These are phyloP conservation scores for Pandion haliaetus DNA, from an alignment of 2,113 vertebrate genomes.

Conservation along the genomic window DNA sequence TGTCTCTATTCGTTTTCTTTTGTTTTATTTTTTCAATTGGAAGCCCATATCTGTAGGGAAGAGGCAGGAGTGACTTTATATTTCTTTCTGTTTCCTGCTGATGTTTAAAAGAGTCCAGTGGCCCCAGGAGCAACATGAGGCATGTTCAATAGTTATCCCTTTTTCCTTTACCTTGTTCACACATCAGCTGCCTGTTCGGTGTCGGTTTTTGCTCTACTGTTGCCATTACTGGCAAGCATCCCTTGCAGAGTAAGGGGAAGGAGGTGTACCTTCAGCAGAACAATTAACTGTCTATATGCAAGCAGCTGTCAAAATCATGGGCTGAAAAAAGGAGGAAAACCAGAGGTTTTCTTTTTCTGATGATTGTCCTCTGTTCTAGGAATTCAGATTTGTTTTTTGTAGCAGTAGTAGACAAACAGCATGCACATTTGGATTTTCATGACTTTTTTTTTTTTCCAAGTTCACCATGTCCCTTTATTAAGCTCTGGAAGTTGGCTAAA, in stretches of 20 bases:
- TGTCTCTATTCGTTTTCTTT: background rate
- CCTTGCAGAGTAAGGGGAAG: background rate
- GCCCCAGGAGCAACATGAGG: background rate
- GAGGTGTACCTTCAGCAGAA: background rate
- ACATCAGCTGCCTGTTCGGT: slow-evolving; percentile 1
- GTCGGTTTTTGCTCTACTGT: background rate
- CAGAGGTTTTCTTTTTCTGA: background rate
- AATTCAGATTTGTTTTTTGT: background rate
- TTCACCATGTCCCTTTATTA: background rate
- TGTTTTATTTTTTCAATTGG: background rate
- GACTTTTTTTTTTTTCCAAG: background rate
- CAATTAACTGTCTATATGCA: background rate
- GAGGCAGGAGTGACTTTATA: background rate
- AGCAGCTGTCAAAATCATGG: background rate
- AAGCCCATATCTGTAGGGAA: background rate
- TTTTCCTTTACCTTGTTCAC: slow-evolving; percentile 25
- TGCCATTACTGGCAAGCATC: slow-evolving; percentile 29
- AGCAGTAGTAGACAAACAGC: background rate
- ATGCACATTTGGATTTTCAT: background rate
- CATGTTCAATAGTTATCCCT: background rate
- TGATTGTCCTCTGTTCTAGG: background rate
- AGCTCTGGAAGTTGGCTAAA: background rate
- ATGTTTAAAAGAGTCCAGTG: background rate
- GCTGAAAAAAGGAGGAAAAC: background rate
- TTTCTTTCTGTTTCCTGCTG: background rate